phyloP scores from a whole-genome alignment of 2,797 vertebrate genomes.

The Acanthopagrus latus region DNA sequence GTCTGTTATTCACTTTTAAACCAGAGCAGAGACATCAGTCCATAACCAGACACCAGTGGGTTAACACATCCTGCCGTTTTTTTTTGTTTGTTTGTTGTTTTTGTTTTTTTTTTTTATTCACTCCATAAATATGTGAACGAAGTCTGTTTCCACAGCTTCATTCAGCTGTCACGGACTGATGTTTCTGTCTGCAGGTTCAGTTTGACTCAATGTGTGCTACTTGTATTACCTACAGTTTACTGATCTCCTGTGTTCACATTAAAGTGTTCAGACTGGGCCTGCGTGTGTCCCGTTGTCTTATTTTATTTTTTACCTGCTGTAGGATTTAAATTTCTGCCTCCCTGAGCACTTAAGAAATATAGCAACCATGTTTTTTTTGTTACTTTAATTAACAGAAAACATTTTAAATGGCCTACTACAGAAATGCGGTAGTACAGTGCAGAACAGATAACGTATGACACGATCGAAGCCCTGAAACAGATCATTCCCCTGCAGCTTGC shows the following conservation, averaged over 20 bases:
- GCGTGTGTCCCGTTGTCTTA: constrained; percentile 6
- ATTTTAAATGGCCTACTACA: constrained; percentile 23
- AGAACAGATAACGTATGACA: constrained; percentile 27
- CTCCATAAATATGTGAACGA: constrained; percentile 55
- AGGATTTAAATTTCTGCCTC: background rate
- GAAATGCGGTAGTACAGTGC: constrained; percentile 22
- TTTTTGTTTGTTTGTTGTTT: too few relatives aligned
- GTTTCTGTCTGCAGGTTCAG: constrained; percentile 50
- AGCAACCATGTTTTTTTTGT: background rate
- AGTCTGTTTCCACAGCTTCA: constrained; percentile 26
- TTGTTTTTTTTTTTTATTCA: constrained; percentile 31
- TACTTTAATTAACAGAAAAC: constrained; percentile 55
- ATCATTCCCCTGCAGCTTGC: constrained; percentile 10
- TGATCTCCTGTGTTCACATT: constrained; percentile 83
- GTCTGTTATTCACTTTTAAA: constrained; percentile 46
- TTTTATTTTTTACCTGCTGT: constrained; percentile 7
- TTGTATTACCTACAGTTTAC: constrained; percentile 78
- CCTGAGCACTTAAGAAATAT: background rate
- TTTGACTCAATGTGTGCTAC: constrained; percentile 67
- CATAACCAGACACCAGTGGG: constrained; percentile 20
- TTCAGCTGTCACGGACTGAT: constrained; percentile 37
- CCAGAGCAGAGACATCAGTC: constrained; percentile 44
- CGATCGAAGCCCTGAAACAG: constrained; percentile 31
- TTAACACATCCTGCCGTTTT: constrained; percentile 36
- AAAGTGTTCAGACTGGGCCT: constrained; percentile 82